phyloP scores from a whole-genome alignment of 2,113 vertebrate species.

The Ivindomyrus marchei region DNA sequence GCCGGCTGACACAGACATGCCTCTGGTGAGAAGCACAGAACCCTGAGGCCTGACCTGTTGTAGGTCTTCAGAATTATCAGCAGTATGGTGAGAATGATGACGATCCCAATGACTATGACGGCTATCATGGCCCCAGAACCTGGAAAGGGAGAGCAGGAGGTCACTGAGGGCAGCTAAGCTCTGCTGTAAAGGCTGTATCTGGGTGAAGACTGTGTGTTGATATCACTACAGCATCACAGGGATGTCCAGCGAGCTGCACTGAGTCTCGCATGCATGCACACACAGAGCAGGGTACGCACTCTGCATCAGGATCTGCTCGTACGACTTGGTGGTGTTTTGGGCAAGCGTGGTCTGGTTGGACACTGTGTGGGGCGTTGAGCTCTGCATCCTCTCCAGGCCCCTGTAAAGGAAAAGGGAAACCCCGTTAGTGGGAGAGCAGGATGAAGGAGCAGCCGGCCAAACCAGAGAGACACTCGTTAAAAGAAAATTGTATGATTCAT shows the following conservation, averaged over 20 bases:
- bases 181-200: not conserved
- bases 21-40: not conserved
- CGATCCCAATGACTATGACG: conserved; percentile 77
- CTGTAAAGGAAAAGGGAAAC: conserved; percentile 12
- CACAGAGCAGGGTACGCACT: conserved; percentile 30
- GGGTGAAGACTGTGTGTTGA: not conserved
- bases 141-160: conserved; percentile 39
- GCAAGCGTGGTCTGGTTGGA: conserved; percentile 38
- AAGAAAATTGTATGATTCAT: not conserved
- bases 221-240: not conserved
- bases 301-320: conserved; percentile 63
- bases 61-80: conserved; percentile 84
- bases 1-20: not conserved
- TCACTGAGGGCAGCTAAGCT: not conserved
- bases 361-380: conserved; percentile 46
- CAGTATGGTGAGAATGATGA: conserved; percentile 76
- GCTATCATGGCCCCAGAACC: conserved; percentile 93
- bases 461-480: not conserved
- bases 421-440: not conserved
- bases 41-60: conserved; percentile 74
- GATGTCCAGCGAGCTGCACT: not conserved
- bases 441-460: not conserved
- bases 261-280: not conserved
- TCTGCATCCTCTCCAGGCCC: conserved; percentile 62
- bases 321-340: conserved; percentile 54